A percentile compares a stretch with the other conserved stretches of the same genome.
Conservation (phyloP, 1,140 invertebrate species). For the Zaprionus camerounensis region DNA sequence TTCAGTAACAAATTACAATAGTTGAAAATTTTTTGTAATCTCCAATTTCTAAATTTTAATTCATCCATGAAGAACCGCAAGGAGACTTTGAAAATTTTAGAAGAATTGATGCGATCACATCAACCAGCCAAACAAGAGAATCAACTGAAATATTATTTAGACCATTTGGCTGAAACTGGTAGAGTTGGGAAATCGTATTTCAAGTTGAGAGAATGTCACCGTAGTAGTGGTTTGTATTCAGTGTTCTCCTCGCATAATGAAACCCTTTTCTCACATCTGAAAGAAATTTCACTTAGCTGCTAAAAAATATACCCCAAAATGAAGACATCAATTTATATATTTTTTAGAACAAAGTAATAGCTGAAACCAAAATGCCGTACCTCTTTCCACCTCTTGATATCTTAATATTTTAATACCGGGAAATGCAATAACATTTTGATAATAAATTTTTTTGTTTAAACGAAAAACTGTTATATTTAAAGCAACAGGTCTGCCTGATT, state of each 20-base stretch:
- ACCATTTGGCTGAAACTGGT: background rate
- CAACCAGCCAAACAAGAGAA: background rate
- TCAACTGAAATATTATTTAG: background rate
- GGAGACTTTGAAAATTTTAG: conserved; percentile 1
- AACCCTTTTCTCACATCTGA: background rate
- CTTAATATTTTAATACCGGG: no score
- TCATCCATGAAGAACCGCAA: background rate
- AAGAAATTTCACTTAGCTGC: no score
- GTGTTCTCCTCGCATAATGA: background rate
- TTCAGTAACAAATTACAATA: background rate
- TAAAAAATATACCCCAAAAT: no score
- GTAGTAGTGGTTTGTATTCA: background rate
- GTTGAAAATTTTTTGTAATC: background rate
- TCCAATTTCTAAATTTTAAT: background rate
- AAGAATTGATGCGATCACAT: background rate
- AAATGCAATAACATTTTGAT: no score
- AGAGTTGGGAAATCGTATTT: background rate
- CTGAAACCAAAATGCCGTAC: no score
- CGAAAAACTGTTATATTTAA: background rate
- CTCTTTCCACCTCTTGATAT: no score
- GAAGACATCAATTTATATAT: no score
- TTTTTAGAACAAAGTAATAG: no score
- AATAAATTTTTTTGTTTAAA: background rate
- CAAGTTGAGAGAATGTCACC: background rate
- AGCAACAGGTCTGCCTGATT: conserved; percentile 57